A percentile compares a stretch with the other conserved stretches of the same genome.
Conservation (phyloP, 2,113 vertebrate genomes). For the Corvus hawaiiensis region DNA sequence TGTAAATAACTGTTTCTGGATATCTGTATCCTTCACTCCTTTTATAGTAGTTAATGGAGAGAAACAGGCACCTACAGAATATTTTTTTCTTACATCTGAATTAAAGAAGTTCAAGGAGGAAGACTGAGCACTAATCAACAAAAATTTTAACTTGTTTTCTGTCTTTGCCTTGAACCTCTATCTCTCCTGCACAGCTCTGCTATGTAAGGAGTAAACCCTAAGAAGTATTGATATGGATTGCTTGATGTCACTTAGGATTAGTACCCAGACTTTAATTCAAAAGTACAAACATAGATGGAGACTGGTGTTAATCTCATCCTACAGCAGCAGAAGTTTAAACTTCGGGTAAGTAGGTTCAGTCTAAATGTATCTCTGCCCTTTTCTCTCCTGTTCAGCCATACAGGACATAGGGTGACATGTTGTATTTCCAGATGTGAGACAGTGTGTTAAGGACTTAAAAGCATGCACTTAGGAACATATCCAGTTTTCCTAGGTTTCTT, state of each 20-base stretch:
- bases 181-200: neutral
- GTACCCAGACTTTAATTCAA: neutral
- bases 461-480: neutral
- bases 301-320: neutral
- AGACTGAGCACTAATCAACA: neutral
- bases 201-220: neutral
- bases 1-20: neutral
- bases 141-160: neutral
- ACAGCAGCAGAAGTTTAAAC: neutral
- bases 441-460: neutral
- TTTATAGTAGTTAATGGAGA: neutral
- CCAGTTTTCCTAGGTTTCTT: neutral
- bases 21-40: neutral
- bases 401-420: neutral
- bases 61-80: neutral
- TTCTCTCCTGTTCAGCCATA: neutral
- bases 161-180: neutral
- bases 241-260: neutral
- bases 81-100: neutral
- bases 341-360: neutral
- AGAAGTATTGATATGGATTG: neutral
- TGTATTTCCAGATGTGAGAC: neutral
- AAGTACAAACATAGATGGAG: neutral
- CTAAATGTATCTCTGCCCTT: neutral
- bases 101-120: neutral